Base-by-base conservation (phyloP, 2,888 invertebrate species). In the Allolobophora icterica region DNA sequence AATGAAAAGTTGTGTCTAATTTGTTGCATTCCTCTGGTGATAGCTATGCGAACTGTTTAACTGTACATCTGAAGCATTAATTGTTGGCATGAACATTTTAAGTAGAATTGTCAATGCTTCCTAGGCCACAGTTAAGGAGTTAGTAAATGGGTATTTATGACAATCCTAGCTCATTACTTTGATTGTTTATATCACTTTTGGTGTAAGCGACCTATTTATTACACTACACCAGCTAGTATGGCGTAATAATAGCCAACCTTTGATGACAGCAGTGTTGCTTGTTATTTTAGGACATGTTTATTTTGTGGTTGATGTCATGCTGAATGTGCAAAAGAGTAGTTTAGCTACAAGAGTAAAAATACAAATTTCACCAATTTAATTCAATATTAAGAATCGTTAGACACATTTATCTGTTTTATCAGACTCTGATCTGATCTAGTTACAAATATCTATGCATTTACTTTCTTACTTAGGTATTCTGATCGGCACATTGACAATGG, bases 401-500 rank as follows among this genome's bases (percentile, higher is more conserved):
- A n/a, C n/a, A 17, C 30, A 71, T 71, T 30, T 4, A 87, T 87
- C 19, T 87, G 87, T 17, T 87, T 84, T 84, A 84, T 84, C 34
- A 34, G 30, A 35, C n/a, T 35, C 17, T 84, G 21, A 35, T 19
- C 84, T 84, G 30, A 17, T 35, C 8, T 84, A 17, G 33, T 34
- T 34, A 24, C 21, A 0, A 6, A 24, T 87, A 35, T 35, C 15
- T 87, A 0, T 35, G n/a, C 38, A 35, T 24, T 38, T 33, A 35
- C 17, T 6, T 38, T 87, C 52, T 52, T 52, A 24, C 52, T 52
- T 87, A 95, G 98, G 98, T 38, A 98, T 99, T 94, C 96, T 99
- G 90, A 97, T 98, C 95, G 98, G 98, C 15, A 98, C 98, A 0
- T 96, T 99, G 91, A 98, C 98, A 84, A 98, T 99, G 98, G 98